Percentiles rank a stretch among this genome's conserved stretches.
Conservation (phyloP, 2,797 vertebrate genomes). For the Melanotaenia trifasciata region DNA sequence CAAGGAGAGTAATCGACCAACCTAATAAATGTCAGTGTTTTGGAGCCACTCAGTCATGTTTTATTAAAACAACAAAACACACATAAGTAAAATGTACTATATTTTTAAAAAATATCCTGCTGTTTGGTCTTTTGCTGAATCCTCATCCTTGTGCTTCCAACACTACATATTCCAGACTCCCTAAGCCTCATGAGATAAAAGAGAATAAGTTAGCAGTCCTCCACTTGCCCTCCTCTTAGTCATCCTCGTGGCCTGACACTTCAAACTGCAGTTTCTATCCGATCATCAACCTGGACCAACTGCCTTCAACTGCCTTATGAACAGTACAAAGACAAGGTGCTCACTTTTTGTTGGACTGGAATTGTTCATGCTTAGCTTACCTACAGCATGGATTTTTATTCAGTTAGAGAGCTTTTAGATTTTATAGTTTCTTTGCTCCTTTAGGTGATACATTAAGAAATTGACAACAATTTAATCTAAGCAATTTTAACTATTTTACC, state of each 20-base stretch:
- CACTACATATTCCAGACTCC: conserved; percentile 29
- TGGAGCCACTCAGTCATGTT: conserved; percentile 32
- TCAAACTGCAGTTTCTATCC: conserved; percentile 76
- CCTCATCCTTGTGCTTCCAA: conserved; percentile 32
- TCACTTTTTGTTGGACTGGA: conserved; percentile 21
- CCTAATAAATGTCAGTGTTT: conserved; percentile 39
- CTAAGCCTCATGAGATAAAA: conserved; percentile 63
- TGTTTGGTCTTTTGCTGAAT: conserved; percentile 34
- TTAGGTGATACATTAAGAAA: not conserved
- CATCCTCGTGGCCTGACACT: conserved; percentile 65
- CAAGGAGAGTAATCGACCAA: conserved; percentile 27
- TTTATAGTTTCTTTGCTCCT: not conserved
- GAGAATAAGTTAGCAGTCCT: conserved; percentile 64
- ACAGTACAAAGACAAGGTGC: conserved; percentile 31
- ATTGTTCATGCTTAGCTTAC: not conserved
- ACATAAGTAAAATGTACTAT: not conserved
- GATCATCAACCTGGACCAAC: conserved; percentile 44
- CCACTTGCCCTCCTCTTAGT: conserved; percentile 59
- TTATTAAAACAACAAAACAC: conserved; percentile 46
- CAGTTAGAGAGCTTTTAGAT: not conserved
- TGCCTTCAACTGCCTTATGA: conserved; percentile 42
- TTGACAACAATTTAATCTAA: not conserved
- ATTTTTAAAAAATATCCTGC: conserved; percentile 13
- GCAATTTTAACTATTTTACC: not conserved
- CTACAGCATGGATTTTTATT: not conserved